Evolutionary conservation across 2,797 vertebrate species (phyloP).

Genomic region (Pyrocephalus nanus): DNA sequence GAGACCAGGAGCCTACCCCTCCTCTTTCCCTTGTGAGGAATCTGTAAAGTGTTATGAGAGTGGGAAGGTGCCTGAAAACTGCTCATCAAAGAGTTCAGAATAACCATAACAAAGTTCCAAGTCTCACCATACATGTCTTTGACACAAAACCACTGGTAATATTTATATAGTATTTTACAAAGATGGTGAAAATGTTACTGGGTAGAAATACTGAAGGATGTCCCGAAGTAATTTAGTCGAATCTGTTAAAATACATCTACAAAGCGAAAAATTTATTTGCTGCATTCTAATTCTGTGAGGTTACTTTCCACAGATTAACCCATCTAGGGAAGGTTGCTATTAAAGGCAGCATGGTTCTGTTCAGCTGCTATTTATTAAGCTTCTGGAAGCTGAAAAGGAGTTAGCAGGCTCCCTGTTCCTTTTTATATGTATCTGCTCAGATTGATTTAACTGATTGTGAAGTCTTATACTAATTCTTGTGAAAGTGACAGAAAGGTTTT

Average conservation of each 20-base stretch:
- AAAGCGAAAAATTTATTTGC: not conserved
- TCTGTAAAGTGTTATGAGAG: not conserved
- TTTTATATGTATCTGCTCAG: not conserved
- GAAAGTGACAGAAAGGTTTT: not conserved
- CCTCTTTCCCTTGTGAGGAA: too few relatives aligned
- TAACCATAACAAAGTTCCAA: fast-evolving
- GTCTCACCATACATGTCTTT: fast-evolving
- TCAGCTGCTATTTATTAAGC: not conserved
- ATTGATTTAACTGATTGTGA: not conserved
- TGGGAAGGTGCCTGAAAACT: not conserved
- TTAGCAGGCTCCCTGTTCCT: not conserved
- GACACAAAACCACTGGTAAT: not conserved
- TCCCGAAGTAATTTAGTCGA: not conserved
- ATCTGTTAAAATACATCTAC: not conserved
- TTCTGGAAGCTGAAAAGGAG: not conserved
- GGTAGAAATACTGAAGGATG: not conserved
- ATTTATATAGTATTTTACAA: not conserved
- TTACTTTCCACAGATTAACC: not conserved
- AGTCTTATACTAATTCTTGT: not conserved
- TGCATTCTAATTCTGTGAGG: not conserved
- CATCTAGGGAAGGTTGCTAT: not conserved
- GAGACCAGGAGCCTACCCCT: not conserved
- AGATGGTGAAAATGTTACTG: fast-evolving
- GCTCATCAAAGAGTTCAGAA: not conserved
- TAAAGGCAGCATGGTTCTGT: not conserved